Evolutionary conservation across 2,888 invertebrate species (phyloP).

Genomic region (Pyrrhia umbra): DNA sequence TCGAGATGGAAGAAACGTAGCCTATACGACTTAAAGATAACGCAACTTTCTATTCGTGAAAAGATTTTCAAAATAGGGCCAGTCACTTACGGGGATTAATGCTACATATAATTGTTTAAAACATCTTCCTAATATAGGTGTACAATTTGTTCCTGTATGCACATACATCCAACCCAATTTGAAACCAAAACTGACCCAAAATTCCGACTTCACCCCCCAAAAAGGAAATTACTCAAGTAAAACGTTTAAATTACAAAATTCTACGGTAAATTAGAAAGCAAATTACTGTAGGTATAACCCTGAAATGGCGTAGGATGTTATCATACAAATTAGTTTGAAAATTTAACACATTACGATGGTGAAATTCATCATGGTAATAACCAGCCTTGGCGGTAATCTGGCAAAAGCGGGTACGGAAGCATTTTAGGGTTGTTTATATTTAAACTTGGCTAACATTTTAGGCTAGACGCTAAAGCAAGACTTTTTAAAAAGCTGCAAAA

Average conservation of each 20-base stretch:
- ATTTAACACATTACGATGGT: conserved; percentile 45
- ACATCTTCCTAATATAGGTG: no score
- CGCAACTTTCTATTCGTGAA: no score
- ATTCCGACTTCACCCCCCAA: conserved; percentile 19
- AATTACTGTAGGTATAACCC: conserved; percentile 35
- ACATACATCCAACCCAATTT: conserved; percentile 27
- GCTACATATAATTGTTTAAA: no score
- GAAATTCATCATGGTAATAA: conserved; percentile 42
- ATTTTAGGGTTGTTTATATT: conserved; percentile 23
- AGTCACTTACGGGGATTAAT: no score
- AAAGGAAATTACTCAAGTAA: conserved; percentile 49
- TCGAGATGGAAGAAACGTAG: no score
- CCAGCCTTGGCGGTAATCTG: conserved; percentile 12
- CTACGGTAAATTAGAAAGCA: conserved; percentile 51
- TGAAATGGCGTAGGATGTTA: conserved; percentile 35
- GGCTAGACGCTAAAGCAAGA: background rate
- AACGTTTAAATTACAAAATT: conserved; percentile 49
- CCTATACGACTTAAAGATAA: no score
- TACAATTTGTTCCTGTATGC: no score
- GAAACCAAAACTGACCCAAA: conserved; percentile 5
- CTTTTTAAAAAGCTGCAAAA: background rate
- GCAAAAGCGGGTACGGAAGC: conserved; percentile 26
- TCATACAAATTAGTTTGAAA: conserved; percentile 59
- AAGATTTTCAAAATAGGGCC: no score
- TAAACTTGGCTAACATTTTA: conserved; percentile 17